Conservation (phyloP, 2,113 vertebrate genomes). For the Tachycineta bicolor region DNA sequence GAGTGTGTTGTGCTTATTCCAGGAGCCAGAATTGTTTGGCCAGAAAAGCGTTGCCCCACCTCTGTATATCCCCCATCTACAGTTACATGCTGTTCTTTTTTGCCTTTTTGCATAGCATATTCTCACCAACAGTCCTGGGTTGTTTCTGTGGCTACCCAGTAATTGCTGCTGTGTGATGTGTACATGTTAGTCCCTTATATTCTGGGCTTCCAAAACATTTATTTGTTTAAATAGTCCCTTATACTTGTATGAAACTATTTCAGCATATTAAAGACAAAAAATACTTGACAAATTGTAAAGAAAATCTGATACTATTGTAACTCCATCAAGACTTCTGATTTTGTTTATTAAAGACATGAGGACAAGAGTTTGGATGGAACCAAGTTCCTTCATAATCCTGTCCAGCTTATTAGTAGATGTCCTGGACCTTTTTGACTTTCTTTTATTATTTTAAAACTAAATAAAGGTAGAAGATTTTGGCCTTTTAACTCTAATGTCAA, state of each 20-base stretch:
- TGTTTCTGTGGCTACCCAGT: accelerated
- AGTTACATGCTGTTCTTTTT: too few relatives aligned
- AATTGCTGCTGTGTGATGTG: background rate
- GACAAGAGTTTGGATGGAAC: background rate
- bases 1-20: background rate
- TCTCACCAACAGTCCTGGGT: background rate
- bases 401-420: background rate
- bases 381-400: background rate
- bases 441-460: background rate
- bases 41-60: background rate
- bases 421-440: background rate
- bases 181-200: background rate
- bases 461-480: background rate
- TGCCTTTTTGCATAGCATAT: background rate
- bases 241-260: background rate
- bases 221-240: background rate
- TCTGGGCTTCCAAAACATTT: background rate
- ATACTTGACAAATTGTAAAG: background rate
- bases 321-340: background rate
- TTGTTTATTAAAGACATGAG: background rate
- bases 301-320: background rate
- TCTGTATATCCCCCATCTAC: background rate
- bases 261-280: background rate
- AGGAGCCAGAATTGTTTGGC: background rate
- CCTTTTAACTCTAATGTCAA: background rate